These are phyloP conservation scores for Heliconius ethilla DNA, from an alignment of 2,888 invertebrate genomes.

Conservation along the genomic window DNA sequence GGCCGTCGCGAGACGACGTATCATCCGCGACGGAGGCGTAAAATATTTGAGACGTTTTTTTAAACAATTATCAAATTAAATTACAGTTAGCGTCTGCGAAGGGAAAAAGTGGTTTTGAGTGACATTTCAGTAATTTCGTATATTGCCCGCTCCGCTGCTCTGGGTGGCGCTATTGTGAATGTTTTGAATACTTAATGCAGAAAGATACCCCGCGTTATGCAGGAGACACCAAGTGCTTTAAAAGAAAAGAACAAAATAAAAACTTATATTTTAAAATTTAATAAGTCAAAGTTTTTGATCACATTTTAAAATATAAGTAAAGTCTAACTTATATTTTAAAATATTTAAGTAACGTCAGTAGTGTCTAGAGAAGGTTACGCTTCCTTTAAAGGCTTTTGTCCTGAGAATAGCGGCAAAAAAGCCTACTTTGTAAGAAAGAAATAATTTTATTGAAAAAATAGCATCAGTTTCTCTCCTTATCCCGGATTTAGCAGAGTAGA, in stretches of 20 bases:
- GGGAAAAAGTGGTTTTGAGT: constrained; percentile 44
- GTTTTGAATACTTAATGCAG: constrained; percentile 49
- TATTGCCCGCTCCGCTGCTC: constrained; percentile 35
- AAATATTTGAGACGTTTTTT: constrained; percentile 14
- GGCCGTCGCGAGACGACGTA: not conserved
- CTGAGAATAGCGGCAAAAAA: no score
- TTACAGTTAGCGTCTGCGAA: constrained; percentile 33
- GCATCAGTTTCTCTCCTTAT: not conserved
- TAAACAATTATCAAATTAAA: constrained; percentile 33
- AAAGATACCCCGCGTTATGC: constrained; percentile 31
- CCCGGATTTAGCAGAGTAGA: not conserved
- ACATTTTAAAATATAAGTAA: no score
- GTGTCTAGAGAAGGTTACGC: no score
- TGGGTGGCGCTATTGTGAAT: constrained; percentile 42
- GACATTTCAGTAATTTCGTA: constrained; percentile 47
- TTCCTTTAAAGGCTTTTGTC: no score
- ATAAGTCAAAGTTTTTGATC: not conserved
- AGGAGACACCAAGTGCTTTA: not conserved
- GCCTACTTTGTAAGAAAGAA: no score
- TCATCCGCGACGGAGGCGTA: not conserved
- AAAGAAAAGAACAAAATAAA: not conserved
- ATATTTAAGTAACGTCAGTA: no score
- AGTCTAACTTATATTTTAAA: no score
- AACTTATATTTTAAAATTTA: not conserved
- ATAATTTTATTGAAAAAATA: no score